Conservation (phyloP, 2,113 vertebrate genomes). For the Tenrec ecaudatus region DNA sequence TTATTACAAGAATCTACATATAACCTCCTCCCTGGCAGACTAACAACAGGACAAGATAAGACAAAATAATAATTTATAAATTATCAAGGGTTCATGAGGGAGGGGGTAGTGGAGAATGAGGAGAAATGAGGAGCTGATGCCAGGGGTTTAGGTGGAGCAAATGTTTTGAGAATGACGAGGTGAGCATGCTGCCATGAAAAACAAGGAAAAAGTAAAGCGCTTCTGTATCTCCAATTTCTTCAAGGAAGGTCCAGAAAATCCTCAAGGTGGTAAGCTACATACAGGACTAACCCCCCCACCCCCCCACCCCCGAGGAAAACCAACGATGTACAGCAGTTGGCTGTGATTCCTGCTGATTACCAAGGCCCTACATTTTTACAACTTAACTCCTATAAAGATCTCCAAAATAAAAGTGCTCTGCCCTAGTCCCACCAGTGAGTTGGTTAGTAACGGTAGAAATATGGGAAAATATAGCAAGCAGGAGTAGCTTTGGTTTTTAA, state of each 20-base stretch:
- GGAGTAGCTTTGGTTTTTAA: not conserved
- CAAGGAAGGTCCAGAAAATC: not conserved
- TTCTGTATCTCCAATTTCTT: slow-evolving; percentile 1
- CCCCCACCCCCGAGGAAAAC: not conserved
- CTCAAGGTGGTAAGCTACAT: not conserved
- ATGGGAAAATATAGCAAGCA: not conserved
- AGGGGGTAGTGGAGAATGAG: too few species aligned
- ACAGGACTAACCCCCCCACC: not conserved
- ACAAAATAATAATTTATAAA: too few species aligned
- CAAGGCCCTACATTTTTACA: not conserved
- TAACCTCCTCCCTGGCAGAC: too few species aligned
- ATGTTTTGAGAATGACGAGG: too few species aligned
- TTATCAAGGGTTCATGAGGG: too few species aligned
- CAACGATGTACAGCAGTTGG: not conserved
- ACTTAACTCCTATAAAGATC: not conserved
- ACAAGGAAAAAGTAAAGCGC: too few species aligned
- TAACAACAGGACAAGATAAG: too few species aligned
- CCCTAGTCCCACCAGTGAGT: not conserved
- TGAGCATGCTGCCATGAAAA: too few species aligned
- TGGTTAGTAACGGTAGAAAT: not conserved
- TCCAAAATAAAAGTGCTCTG: not conserved
- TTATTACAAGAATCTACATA: too few species aligned
- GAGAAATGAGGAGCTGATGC: too few species aligned
- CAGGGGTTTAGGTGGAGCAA: too few species aligned
- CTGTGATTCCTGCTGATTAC: not conserved